These are phyloP conservation scores for Zosterops lateralis DNA, from an alignment of 2,113 vertebrate genomes.

Conservation along the genomic window DNA sequence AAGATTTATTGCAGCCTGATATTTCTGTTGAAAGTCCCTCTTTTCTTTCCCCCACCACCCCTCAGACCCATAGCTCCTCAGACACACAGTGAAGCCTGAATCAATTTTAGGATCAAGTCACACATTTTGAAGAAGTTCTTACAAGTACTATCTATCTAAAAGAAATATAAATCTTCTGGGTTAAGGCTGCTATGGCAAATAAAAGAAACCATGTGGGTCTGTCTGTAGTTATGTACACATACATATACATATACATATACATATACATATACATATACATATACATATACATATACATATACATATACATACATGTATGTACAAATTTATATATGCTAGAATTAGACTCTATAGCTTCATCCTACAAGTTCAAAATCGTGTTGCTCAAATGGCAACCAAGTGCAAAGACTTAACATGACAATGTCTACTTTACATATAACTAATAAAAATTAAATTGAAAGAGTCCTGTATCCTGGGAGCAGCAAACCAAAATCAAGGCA, in stretches of 20 bases:
- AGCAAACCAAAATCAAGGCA: conserved; percentile 67
- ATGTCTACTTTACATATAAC: conserved; percentile 68
- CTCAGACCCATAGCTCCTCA: not conserved
- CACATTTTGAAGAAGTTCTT: conserved; percentile 50
- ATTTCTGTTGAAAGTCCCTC: conserved; percentile 70
- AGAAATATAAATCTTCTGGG: not conserved
- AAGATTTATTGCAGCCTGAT: conserved; percentile 86
- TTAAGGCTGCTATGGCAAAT: conserved; percentile 53
- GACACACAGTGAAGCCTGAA: conserved; percentile 55
- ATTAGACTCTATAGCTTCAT: conserved; percentile 56
- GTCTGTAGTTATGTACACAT: not conserved
- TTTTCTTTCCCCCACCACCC: conserved; percentile 2
- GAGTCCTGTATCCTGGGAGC: conserved; percentile 57
- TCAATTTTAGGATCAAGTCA: conserved; percentile 57
- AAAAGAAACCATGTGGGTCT: conserved; percentile 5
- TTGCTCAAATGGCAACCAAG: conserved; percentile 75
- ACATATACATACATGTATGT: rapidly evolving
- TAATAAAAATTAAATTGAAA: conserved; percentile 80
- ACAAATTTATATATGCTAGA: conserved; percentile 50
- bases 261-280: not conserved
- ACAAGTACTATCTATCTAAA: conserved; percentile 41
- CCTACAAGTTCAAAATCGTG: conserved; percentile 65
- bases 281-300: not conserved
- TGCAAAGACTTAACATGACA: conserved; percentile 74
- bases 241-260: not conserved